Base-by-base conservation (phyloP, 2,797 vertebrate genomes). In the Propithecus deckenii region DNA sequence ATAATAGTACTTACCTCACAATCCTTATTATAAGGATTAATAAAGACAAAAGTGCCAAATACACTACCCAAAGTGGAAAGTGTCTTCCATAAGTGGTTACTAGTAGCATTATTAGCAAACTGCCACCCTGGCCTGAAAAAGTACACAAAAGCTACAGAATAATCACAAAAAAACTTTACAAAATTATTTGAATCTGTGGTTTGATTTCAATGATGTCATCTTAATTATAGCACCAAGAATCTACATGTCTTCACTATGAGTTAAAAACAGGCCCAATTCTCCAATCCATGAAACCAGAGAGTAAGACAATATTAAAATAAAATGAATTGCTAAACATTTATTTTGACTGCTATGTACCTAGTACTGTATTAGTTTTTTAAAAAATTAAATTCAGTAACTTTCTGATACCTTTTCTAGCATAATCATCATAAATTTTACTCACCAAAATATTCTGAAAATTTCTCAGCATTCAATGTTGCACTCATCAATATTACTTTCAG, bases 361-460 rank as follows among this genome's bases (percentile, higher is more conserved):
- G 8, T 22, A 81, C 25, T 9, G 0, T 57, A 32, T 57, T 32
- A 13, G 35, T 69, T 67, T 78, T 79, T 25, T 15, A 7, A 69
- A 55, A 65, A 89, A 35, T 15, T 88, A 91, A 92, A 92, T 76
- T 46, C 11, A 91, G 12, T 61, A n/a, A 14, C 41, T 92, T 81
- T 90, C 14, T 79, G 57, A 30, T 65, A 94, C 22, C 8, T 97
- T 61, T 69, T 67, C 76, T 86, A 80, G 87, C 22, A 17, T 28
- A 94, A 80, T 50, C 67, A 88, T 23, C 25, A 63, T 63, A 98
- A 96, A 72, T 22, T 96, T 79, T 96, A 99, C 99, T 95, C 98
- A 99, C 99, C 99, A 98, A 99, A 99, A 98, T 99, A 99, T 85
- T 99, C 99, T 0, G 99, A 99, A 98, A 99, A 99, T 98, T 99